These are phyloP conservation scores for Achroia grisella DNA, from an alignment of 1,140 invertebrate genomes.

Conservation along the genomic window DNA sequence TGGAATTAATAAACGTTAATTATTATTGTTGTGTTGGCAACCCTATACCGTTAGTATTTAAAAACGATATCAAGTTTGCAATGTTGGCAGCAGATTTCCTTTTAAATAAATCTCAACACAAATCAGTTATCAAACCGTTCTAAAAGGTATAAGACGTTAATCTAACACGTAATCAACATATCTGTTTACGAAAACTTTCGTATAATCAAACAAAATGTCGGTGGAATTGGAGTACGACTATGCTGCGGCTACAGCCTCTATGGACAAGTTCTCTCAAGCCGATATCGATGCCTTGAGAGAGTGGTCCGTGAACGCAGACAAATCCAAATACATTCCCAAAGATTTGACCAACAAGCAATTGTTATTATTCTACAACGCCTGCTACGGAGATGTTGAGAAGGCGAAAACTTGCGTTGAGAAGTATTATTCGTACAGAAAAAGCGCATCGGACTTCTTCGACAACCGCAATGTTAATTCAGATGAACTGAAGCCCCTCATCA, in stretches of 20 bases:
- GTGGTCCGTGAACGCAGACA: constrained; percentile 56
- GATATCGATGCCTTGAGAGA: constrained; percentile 46
- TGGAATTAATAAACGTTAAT: too few species aligned
- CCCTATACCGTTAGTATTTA: too few species aligned
- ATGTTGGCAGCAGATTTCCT: too few species aligned
- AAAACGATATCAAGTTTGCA: too few species aligned
- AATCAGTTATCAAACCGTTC: too few species aligned
- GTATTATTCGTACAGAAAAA: constrained; percentile 74
- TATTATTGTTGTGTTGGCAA: too few species aligned
- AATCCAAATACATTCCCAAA: constrained; percentile 66
- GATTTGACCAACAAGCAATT: constrained; percentile 70
- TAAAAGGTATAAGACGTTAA: too few species aligned
- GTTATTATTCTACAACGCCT: constrained; percentile 76
- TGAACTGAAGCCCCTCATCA: constrained; percentile 47
- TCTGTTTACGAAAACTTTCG: too few species aligned
- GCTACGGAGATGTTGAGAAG: constrained; percentile 72
- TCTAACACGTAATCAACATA: too few species aligned
- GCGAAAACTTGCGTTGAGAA: constrained; percentile 75
- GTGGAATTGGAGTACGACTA: constrained; percentile 60
- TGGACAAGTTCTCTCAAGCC: constrained; percentile 56
- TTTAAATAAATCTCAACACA: too few species aligned
- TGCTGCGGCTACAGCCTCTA: constrained; percentile 30
- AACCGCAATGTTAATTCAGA: constrained; percentile 58
- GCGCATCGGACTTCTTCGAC: constrained; percentile 76
- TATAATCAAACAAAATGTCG: constrained; percentile 36